These are phyloP conservation scores for Festucalex cinctus DNA, from an alignment of 2,113 vertebrate genomes.

Conservation along the genomic window DNA sequence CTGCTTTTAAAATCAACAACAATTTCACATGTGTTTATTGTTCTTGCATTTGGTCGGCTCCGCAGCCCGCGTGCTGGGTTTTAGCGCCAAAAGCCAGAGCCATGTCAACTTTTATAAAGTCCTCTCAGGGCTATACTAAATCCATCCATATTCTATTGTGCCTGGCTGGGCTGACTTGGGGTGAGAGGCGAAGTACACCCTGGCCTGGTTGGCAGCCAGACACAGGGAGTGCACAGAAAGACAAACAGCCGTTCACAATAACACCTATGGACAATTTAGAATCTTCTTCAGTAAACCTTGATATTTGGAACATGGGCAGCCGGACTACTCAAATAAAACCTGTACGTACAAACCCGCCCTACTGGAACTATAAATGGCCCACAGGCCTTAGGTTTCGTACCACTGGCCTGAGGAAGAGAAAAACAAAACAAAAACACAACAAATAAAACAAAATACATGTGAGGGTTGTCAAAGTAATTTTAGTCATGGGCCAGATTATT, in stretches of 20 bases:
- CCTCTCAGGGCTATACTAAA: not conserved
- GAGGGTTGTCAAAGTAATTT: no score
- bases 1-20: not conserved
- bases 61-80: not conserved
- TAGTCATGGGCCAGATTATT: no score
- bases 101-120: not conserved
- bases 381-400: no score
- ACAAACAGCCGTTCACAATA: not conserved
- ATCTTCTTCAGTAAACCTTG: no score
- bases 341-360: no score
- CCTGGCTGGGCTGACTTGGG: not conserved
- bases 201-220: not conserved
- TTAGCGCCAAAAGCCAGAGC: not conserved
- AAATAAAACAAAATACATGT: no score
- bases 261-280: not conserved
- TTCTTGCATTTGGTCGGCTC: not conserved
- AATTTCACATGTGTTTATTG: not conserved
- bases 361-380: no score
- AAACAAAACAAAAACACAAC: no score
- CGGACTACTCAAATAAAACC: no score
- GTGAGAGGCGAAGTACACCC: no score
- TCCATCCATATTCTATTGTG: not conserved
- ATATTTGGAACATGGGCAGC: no score
- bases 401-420: no score
- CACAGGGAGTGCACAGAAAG: not conserved